Conservation (phyloP, 2,888 invertebrate species). For the Brachypterus glaber region DNA sequence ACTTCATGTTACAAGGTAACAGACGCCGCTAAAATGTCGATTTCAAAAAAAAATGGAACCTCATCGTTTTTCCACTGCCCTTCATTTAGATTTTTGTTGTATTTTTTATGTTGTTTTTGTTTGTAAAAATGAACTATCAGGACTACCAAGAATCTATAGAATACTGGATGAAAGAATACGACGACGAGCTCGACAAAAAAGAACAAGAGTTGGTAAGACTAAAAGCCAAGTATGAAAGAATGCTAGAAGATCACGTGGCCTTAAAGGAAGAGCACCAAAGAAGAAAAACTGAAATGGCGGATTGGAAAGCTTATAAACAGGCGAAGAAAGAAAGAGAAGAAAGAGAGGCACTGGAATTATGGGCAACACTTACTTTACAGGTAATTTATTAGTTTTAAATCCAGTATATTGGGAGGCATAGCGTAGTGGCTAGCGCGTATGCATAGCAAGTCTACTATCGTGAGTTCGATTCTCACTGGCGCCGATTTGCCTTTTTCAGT, state of each 20-base stretch:
- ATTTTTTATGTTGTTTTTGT: neutral
- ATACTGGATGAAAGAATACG: conserved; percentile 33
- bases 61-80: no score
- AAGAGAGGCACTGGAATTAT: conserved; percentile 14
- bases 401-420: no score
- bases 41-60: no score
- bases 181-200: conserved; percentile 27
- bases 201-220: conserved; percentile 26
- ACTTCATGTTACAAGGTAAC: no score
- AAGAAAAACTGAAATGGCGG: conserved; percentile 24
- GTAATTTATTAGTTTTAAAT: conserved; percentile 10
- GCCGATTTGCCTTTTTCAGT: no score
- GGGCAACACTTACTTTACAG: conserved; percentile 29
- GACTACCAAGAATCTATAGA: conserved; percentile 29
- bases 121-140: no score
- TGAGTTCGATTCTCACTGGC: no score
- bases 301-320: conserved; percentile 26
- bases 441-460: no score
- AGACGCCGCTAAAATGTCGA: no score
- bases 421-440: no score
- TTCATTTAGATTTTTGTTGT: no score
- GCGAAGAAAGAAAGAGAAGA: conserved; percentile 22
- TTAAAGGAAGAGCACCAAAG: conserved; percentile 21
- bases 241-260: conserved; percentile 20
- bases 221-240: conserved; percentile 23